A percentile compares a stretch with the other conserved stretches of the same genome.
phyloP scores from a whole-genome alignment of 2,888 invertebrate genomes.

The Lycophotia porphyrea region DNA sequence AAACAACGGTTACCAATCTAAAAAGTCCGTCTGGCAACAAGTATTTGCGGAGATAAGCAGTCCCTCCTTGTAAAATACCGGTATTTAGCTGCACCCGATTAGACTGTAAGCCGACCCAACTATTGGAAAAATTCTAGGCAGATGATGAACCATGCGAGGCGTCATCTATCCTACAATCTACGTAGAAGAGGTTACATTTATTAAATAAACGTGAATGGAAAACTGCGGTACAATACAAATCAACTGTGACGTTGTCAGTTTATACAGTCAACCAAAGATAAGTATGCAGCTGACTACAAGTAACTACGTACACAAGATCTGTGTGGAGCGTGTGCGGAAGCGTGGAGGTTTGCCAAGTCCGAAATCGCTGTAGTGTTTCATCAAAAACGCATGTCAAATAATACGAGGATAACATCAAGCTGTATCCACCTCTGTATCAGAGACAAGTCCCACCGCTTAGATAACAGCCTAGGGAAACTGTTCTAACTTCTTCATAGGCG shows the following conservation, averaged over 20 bases:
- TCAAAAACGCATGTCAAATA: too few relatives aligned
- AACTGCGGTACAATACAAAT: conserved; percentile 13
- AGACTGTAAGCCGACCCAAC: neutral
- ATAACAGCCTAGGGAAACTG: neutral
- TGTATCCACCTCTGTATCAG: neutral
- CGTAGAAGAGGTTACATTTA: neutral
- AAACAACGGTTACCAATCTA: neutral
- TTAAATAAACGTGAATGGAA: conserved; percentile 9
- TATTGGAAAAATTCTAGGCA: neutral
- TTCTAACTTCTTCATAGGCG: neutral
- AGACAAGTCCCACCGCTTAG: neutral
- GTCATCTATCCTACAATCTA: neutral
- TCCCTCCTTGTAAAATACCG: neutral
- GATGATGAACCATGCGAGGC: neutral
- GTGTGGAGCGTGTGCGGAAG: neutral
- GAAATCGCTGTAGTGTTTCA: neutral
- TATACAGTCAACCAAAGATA: conserved; percentile 15
- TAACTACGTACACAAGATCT: neutral
- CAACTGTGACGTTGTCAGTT: conserved; percentile 10
- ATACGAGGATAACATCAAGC: neutral
- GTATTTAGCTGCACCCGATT: neutral
- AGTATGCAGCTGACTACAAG: neutral
- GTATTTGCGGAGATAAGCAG: neutral
- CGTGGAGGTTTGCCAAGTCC: neutral
- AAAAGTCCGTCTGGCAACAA: neutral